These are phyloP conservation scores for Manis pentadactyla DNA, from an alignment of 2,797 vertebrate genomes.

Conservation along the genomic window DNA sequence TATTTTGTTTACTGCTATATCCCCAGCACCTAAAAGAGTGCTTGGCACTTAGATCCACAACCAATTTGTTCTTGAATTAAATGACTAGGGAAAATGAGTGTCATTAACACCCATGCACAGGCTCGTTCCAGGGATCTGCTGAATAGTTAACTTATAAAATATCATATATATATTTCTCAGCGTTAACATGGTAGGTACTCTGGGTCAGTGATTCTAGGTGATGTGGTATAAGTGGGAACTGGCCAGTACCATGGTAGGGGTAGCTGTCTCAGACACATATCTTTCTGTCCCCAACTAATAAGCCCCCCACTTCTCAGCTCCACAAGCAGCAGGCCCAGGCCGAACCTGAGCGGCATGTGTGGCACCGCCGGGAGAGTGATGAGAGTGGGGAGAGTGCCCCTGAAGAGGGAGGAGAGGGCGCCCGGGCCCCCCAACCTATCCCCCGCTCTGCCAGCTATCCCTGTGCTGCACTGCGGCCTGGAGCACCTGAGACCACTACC, in stretches of 20 bases:
- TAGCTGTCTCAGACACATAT: not conserved
- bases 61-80: constrained; percentile 29
- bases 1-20: not conserved
- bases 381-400: constrained; percentile 96
- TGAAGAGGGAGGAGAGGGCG: constrained; percentile 87
- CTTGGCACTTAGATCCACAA: not conserved
- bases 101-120: not conserved
- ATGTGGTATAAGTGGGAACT: not conserved
- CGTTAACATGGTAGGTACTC: not conserved
- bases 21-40: not conserved
- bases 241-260: not conserved
- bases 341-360: constrained; percentile 95
- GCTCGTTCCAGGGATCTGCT: not conserved
- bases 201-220: not conserved
- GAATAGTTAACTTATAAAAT: not conserved
- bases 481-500: constrained; percentile 88
- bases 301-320: constrained; percentile 85
- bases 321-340: constrained; percentile 95
- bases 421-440: constrained; percentile 90
- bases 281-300: not conserved
- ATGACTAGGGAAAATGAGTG: not conserved
- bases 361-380: constrained; percentile 97
- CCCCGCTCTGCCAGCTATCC: constrained; percentile 82
- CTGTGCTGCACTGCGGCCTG: constrained; percentile 84
- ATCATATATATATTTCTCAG: not conserved